Evolutionary conservation across 1,140 invertebrate species (phyloP).

Genomic region (Latrodectus geometricus): DNA sequence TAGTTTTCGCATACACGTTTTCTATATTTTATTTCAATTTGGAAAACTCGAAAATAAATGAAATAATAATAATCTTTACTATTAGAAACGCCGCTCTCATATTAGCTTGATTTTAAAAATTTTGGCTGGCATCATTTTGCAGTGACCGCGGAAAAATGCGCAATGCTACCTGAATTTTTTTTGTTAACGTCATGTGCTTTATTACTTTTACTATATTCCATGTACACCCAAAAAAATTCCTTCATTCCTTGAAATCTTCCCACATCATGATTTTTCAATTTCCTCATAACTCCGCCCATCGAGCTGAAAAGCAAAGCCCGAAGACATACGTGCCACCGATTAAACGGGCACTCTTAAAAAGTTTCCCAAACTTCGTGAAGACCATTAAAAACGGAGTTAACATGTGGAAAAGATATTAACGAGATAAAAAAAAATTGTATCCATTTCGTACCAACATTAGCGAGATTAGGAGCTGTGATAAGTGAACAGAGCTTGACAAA

Average conservation of each 20-base stretch:
- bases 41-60: no score
- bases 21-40: no score
- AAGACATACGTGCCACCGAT: constrained; percentile 26
- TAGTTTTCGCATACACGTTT: no score
- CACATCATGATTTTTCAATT: neutral
- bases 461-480: constrained; percentile 30
- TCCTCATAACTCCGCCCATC: neutral
- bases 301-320: neutral
- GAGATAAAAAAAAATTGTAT: constrained; percentile 44
- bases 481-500: constrained; percentile 12
- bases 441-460: constrained; percentile 44
- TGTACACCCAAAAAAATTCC: no score
- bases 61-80: no score
- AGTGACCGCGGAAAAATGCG: no score
- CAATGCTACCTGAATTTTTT: no score
- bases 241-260: no score
- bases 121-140: neutral
- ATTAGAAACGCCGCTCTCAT: no score
- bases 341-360: constrained; percentile 37
- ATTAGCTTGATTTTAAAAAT: no score
- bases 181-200: no score
- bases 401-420: constrained; percentile 28
- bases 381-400: constrained; percentile 38
- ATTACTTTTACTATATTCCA: no score
- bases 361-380: constrained; percentile 3